phyloP scores from a whole-genome alignment of 2,797 vertebrate species.

The Enteromius mattozi region DNA sequence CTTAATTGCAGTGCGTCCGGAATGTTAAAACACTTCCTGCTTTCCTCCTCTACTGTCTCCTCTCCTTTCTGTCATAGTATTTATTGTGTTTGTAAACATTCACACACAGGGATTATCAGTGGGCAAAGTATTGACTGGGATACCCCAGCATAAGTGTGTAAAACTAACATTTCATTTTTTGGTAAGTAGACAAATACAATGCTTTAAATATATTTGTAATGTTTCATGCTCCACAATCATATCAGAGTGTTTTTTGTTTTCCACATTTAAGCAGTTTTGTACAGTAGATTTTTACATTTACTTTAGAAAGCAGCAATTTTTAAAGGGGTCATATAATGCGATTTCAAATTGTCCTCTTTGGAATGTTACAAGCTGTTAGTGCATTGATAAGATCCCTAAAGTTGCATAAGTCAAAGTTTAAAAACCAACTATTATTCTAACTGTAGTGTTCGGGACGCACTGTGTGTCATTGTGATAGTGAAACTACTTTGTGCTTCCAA shows the following conservation, averaged over 20 bases:
- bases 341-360: no score
- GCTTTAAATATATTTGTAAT: no score
- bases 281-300: not conserved
- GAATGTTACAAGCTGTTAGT: no score
- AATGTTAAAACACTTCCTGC: conserved; percentile 77
- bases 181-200: not conserved
- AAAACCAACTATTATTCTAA: no score
- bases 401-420: no score
- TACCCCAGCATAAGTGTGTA: not conserved
- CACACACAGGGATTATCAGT: conserved; percentile 50
- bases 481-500: no score
- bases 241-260: not conserved
- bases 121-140: conserved; percentile 43
- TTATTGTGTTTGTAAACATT: conserved; percentile 59
- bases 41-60: not conserved
- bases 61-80: conserved; percentile 47
- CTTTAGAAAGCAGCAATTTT: not conserved
- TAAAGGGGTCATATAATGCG: no score
- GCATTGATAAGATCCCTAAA: no score
- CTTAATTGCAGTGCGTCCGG: conserved; percentile 88
- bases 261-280: not conserved
- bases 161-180: not conserved
- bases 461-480: no score
- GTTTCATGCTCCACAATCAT: not conserved
- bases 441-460: no score